Conservation (phyloP, 2,888 invertebrate species). For the Ctena decussata region DNA sequence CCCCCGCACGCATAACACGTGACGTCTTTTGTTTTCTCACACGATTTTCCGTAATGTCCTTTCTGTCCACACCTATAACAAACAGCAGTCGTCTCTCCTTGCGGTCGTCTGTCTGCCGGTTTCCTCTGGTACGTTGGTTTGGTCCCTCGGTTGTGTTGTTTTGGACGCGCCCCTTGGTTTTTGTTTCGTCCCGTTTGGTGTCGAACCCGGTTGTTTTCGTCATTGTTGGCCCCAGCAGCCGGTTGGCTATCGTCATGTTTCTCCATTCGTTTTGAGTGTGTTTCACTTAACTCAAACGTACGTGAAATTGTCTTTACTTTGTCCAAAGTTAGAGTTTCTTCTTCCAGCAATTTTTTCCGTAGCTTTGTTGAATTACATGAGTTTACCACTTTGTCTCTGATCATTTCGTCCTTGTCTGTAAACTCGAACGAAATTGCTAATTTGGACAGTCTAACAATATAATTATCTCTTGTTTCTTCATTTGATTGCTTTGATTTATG, state of each 20-base stretch:
- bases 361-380: not conserved
- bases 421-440: not conserved
- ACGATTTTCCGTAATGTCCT: conserved; percentile 1
- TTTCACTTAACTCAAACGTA: not conserved
- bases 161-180: not conserved
- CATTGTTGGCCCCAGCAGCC: not conserved
- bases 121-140: not conserved
- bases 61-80: not conserved
- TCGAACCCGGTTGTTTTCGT: not conserved
- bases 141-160: not conserved
- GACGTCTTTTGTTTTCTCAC: too few relatives aligned
- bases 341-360: not conserved
- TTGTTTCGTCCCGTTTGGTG: not conserved
- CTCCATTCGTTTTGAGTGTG: too few relatives aligned
- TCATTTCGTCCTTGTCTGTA: not conserved
- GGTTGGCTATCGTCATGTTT: not conserved
- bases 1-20: not conserved
- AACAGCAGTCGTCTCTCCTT: not conserved
- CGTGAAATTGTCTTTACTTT: not conserved
- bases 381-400: not conserved
- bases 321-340: not conserved
- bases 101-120: not conserved
- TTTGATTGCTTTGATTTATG: not conserved
- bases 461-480: not conserved
- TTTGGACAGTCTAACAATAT: not conserved